Conservation (phyloP, 1,140 invertebrate species). For the Drosophila oshimai region DNA sequence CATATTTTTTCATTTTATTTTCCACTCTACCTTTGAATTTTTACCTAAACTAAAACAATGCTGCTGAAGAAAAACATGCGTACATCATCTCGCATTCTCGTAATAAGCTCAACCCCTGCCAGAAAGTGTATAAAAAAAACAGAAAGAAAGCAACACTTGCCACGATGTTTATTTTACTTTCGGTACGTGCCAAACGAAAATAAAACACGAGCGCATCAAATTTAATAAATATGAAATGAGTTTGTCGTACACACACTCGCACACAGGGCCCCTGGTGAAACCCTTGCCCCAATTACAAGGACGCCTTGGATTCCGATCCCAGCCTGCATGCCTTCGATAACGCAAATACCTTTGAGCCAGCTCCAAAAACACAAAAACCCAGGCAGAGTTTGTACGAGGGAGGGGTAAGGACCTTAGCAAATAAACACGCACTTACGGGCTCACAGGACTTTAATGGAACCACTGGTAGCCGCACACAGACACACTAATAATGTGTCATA, state of each 20-base stretch:
- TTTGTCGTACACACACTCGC: conserved; percentile 61
- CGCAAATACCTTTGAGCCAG: conserved; percentile 62
- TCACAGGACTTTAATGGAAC: conserved; percentile 45
- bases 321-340: conserved; percentile 63
- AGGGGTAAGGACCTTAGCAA: conserved; percentile 40
- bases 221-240: conserved; percentile 80
- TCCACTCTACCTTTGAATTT: not conserved
- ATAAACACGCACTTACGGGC: conserved; percentile 73
- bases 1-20: no score
- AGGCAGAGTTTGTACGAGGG: no score
- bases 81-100: not conserved
- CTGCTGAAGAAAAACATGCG: not conserved
- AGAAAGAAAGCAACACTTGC: conserved; percentile 19
- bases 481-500: conserved; percentile 67
- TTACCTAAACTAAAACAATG: conserved; percentile 26
- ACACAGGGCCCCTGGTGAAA: conserved; percentile 21
- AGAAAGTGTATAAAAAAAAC: conserved; percentile 12
- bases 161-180: conserved; percentile 56
- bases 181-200: conserved; percentile 74
- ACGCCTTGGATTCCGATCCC: conserved; percentile 23
- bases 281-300: conserved; percentile 67
- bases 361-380: conserved; percentile 29
- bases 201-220: conserved; percentile 67
- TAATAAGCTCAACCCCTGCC: not conserved
- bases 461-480: conserved; percentile 13